Percentiles rank a stretch among this genome's conserved stretches.
Conservation (phyloP, 1,140 invertebrate genomes). For the Plectrocnemia conspersa region DNA sequence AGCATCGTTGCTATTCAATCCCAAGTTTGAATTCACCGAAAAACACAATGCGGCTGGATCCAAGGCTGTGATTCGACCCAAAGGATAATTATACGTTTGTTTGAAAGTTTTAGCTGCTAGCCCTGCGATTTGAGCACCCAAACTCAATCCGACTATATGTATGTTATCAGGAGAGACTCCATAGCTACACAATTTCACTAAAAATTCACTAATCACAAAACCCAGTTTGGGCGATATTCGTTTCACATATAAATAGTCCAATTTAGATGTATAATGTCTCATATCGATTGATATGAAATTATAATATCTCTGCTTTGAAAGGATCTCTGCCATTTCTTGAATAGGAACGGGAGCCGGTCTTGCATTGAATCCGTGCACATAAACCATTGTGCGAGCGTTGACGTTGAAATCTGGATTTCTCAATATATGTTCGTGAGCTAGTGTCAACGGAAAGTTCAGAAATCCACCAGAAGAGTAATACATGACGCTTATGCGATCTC, state of each 20-base stretch:
- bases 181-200: slow-evolving; percentile 5
- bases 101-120: slow-evolving; percentile 19
- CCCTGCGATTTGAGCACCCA: slow-evolving; percentile 29
- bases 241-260: slow-evolving; percentile 3
- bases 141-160: slow-evolving; percentile 27
- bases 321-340: slow-evolving; percentile 18
- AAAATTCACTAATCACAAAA: slow-evolving; percentile 21
- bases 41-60: slow-evolving; percentile 29
- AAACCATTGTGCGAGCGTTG: slow-evolving; percentile 1
- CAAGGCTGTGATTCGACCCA: slow-evolving; percentile 26
- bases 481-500: neutral
- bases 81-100: neutral
- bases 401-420: neutral
- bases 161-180: slow-evolving; percentile 19
- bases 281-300: slow-evolving; percentile 29
- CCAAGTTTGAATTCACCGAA: neutral
- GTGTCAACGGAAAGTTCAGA: no score
- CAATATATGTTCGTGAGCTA: no score
- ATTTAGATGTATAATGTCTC: slow-evolving; percentile 8
- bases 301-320: neutral
- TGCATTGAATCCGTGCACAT: slow-evolving; percentile 22
- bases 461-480: no score
- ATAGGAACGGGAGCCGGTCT: slow-evolving; percentile 17
- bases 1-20: slow-evolving; percentile 19
- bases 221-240: slow-evolving; percentile 17